Percentiles rank a stretch among this genome's conserved stretches.
These are phyloP conservation scores for Jordanella pulchra DNA, from an alignment of 2,797 vertebrate genomes.

Conservation along the genomic window DNA sequence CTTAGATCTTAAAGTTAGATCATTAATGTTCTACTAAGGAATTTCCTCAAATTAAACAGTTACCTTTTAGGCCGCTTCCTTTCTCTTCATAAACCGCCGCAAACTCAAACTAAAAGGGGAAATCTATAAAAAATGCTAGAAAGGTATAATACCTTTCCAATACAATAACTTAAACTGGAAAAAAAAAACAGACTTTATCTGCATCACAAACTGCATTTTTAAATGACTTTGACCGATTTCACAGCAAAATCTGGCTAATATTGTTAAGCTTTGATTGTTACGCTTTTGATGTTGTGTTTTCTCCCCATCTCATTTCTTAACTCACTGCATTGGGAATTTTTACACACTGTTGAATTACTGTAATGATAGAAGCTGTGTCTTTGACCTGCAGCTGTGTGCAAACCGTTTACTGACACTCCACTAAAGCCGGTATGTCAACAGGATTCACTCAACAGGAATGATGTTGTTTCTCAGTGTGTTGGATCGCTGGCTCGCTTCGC, in stretches of 20 bases:
- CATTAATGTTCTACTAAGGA: neutral
- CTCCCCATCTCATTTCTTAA: neutral
- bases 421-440: conserved; percentile 46
- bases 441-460: conserved; percentile 46
- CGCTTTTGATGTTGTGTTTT: conserved; percentile 4
- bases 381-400: conserved; percentile 20
- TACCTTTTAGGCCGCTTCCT: neutral
- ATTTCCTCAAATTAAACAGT: conserved; percentile 2
- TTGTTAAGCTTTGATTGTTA: neutral
- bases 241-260: neutral
- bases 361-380: conserved; percentile 25
- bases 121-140: neutral
- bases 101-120: neutral
- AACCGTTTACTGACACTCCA: conserved; percentile 45
- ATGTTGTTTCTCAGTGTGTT: conserved; percentile 29
- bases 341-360: conserved; percentile 9
- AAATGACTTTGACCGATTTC: neutral
- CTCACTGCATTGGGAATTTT: neutral
- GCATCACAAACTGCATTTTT: neutral
- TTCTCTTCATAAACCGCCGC: neutral
- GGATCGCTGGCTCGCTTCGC: conserved; percentile 30
- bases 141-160: neutral
- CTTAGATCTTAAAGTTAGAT: neutral
- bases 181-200: neutral
- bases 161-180: neutral